Evolutionary conservation across 2,888 invertebrate species (phyloP), one percentile per base, ranked within the genome.

Genomic region (Leucoptera coffeella): DNA sequence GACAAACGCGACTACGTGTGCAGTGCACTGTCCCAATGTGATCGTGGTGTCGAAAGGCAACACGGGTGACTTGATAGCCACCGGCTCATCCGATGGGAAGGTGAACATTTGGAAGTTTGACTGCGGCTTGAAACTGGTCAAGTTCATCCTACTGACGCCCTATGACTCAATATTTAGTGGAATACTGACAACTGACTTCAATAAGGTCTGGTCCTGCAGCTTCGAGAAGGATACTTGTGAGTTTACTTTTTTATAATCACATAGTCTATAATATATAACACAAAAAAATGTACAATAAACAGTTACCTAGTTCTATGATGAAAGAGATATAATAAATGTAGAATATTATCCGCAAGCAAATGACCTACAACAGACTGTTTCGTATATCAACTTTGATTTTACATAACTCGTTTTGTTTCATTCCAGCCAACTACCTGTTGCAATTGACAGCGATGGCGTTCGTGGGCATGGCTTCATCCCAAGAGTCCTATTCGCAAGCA

Each of bases 41-140:
- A 56, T 67, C 22, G 51, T 78, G 2, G 73, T 78, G n/a, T 78
- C 78, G 2, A 74, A 74, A 32, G 78, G 77, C 34, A 77, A 77
- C 40, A 71, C 72, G 2, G 74, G 75, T 0, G 74, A 77, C 30
- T 58, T 75, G 39, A 51, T 76, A 38, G 72, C 79, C 41, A 61
- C 80, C 28, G 58, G 78, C 27, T 76, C 78, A 7, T 37, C 47
- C 1, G 76, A 78, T 4, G 81, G 81, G 15, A 76, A 80, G 30
- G 77, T 93, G 35, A 84, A 82, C 35, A 77, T 94, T 15, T 93
- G 90, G 85, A 85, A 85, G 49, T 81, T 89, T 32, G 80, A 82
- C 34, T 82, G 85, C 29, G 85, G 88, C 41, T 69, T 89, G 24
- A 85, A 83, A 40, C 59, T 79, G 30, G 75, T 76, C 41, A 78